These are phyloP conservation scores for Apistogramma diplotaenia DNA, from an alignment of 2,113 vertebrate species.

Conservation along the genomic window DNA sequence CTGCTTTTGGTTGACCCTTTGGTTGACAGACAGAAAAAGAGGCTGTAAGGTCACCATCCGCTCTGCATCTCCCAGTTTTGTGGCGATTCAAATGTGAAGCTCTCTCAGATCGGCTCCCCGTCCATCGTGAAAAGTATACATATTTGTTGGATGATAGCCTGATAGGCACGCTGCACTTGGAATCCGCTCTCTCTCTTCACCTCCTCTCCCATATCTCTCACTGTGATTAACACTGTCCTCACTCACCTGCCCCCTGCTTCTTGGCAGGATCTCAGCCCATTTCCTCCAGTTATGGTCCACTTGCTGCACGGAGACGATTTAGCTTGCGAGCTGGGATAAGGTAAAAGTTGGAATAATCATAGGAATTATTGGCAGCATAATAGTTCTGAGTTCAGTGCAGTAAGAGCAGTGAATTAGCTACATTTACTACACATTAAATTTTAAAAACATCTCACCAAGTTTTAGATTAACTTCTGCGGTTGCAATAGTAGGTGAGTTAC, in stretches of 20 bases:
- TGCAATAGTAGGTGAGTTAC: no score
- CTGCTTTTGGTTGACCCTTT: neutral
- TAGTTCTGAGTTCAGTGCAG: neutral
- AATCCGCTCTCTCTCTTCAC: neutral
- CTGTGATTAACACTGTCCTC: constrained; percentile 16
- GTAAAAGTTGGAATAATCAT: constrained; percentile 1
- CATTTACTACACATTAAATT: neutral
- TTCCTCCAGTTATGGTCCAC: constrained; percentile 52
- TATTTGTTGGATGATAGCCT: neutral
- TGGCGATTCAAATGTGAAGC: neutral
- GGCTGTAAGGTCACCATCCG: neutral
- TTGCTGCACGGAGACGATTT: constrained; percentile 46
- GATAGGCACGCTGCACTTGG: neutral
- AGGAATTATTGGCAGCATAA: neutral
- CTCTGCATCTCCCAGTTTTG: neutral
- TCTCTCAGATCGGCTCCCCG: neutral
- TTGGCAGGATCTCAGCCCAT: constrained; percentile 59
- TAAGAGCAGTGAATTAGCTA: neutral
- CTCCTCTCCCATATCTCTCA: constrained; percentile 6
- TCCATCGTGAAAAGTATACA: neutral
- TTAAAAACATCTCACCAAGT: neutral
- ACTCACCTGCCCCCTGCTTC: constrained; percentile 16
- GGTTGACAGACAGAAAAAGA: neutral
- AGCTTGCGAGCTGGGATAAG: neutral
- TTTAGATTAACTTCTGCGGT: no score